These are phyloP conservation scores for Phenganax marumi DNA, from an alignment of 92 coral and sea anemone genomes.

Conservation along the genomic window DNA sequence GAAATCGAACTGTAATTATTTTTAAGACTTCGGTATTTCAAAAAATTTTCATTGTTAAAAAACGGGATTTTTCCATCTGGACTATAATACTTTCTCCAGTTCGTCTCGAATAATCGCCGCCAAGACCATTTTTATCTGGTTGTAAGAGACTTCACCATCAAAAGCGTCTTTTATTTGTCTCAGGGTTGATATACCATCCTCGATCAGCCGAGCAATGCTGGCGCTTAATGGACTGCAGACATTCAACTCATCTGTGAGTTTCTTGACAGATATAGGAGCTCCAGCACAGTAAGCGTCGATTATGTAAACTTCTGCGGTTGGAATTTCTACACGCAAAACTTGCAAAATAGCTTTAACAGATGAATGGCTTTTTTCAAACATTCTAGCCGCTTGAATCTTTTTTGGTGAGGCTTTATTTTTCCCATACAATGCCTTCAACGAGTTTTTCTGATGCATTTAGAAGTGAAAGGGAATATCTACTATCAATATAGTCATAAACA, in stretches of 20 bases:
- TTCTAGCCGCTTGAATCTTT: slow-evolving; percentile 30
- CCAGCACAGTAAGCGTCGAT: slow-evolving; percentile 41
- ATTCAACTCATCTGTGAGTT: slow-evolving; percentile 29
- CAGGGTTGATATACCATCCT: slow-evolving; percentile 13
- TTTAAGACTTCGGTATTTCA: no score
- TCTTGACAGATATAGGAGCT: slow-evolving; percentile 24
- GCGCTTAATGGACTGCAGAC: slow-evolving; percentile 3
- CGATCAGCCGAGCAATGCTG: slow-evolving; percentile 10
- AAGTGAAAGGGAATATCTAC: no score
- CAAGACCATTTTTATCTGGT: slow-evolving; percentile 26
- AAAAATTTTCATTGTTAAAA: no score
- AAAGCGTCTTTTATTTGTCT: slow-evolving; percentile 27
- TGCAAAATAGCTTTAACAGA: slow-evolving; percentile 12
- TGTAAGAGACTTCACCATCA: background rate
- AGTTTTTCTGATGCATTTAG: no score
- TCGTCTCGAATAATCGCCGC: slow-evolving; percentile 12
- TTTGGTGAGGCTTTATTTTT: slow-evolving; percentile 33
- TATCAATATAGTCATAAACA: no score
- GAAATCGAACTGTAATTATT: no score
- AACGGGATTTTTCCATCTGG: no score
- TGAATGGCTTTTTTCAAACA: slow-evolving; percentile 33
- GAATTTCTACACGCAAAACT: slow-evolving; percentile 10
- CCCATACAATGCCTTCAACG: slow-evolving; percentile 42
- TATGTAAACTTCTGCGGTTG: slow-evolving; percentile 44
- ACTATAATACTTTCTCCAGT: background rate